Base-by-base conservation (phyloP, 2,888 invertebrate genomes). In the Amitus sp. region DNA sequence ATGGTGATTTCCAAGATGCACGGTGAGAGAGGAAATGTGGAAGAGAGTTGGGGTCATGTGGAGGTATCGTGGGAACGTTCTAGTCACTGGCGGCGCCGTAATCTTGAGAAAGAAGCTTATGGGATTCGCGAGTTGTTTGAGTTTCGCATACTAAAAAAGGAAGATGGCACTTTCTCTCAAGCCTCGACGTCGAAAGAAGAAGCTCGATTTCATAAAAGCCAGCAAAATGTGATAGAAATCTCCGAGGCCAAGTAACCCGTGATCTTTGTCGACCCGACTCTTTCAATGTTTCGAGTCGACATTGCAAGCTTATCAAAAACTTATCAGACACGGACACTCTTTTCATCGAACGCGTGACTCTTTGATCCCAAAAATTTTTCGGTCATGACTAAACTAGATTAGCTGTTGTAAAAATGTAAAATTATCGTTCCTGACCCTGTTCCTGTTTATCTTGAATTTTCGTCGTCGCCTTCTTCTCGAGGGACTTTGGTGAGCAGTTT, bases 401-500 rank as follows among this genome's bases (percentile, higher is more conserved):
- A 34, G 6, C 4, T 27, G 6, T 10, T 7, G 20, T 20, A 23
- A 20, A n/a, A 20, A 34, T 13, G 20, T 5, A 46, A 19, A 47
- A 43, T n/a, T n/a, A 12, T 13, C 9, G 46, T n/a, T 49, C 71
- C 78, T 72, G 70, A 79, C 80, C 80, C 77, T 80, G 79, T 59
- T 80, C 79, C 13, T 15, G 15, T 69, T 80, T 80, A 50, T 80
- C 80, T 47, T 76, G 70, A 64, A 73, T 61, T 66, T 80, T 80
- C 5, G 64, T 27, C 10, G 76, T 68, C 47, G 72, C 68, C 57
- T 82, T 85, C 68, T 83, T 84, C 12, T 86, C 86, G 15, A 80
- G 76, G 48, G 86, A 86, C 83, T 89, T 89, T 48, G 89, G 88
- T 67, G 89, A 89, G 78, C 86, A 86, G 73, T 87, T 89, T 80